Evolutionary conservation across 2,113 vertebrate species (phyloP).

Genomic region (Spea bombifrons): DNA sequence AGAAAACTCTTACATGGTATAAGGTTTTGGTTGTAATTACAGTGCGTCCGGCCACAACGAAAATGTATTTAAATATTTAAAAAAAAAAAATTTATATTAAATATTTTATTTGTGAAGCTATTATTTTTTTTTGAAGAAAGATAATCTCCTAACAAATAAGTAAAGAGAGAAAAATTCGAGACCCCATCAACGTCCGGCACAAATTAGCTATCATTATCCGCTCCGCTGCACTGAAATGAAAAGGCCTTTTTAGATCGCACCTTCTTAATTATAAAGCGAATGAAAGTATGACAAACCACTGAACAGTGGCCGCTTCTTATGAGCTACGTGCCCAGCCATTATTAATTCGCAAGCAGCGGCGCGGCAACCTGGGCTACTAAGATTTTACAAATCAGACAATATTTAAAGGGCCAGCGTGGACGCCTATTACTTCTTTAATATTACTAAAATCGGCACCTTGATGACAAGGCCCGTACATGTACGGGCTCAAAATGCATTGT

Average conservation of each 20-base stretch:
- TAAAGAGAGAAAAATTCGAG: background rate
- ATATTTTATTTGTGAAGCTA: too few species aligned
- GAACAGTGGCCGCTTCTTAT: background rate
- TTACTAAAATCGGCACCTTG: too few species aligned
- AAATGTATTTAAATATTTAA: too few species aligned
- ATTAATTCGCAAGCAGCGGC: background rate
- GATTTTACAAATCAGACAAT: background rate
- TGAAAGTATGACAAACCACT: constrained; percentile 23
- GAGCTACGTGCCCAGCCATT: background rate
- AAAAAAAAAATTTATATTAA: too few species aligned
- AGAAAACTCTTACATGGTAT: too few species aligned
- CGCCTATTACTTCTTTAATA: too few species aligned
- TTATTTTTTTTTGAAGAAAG: background rate
- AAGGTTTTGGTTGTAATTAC: too few species aligned
- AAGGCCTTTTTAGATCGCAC: constrained; percentile 27
- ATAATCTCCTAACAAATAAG: background rate
- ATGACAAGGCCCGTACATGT: too few species aligned
- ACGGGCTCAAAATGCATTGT: too few species aligned
- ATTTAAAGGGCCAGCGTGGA: too few species aligned
- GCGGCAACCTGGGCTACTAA: background rate
- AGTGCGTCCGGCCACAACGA: too few species aligned
- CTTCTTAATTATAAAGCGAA: constrained; percentile 33
- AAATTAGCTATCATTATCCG: constrained; percentile 30
- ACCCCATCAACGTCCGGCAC: constrained; percentile 6
- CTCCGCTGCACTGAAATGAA: constrained; percentile 34